These are phyloP conservation scores for Theocolax elegans DNA, from an alignment of 1,140 invertebrate genomes.

Conservation along the genomic window DNA sequence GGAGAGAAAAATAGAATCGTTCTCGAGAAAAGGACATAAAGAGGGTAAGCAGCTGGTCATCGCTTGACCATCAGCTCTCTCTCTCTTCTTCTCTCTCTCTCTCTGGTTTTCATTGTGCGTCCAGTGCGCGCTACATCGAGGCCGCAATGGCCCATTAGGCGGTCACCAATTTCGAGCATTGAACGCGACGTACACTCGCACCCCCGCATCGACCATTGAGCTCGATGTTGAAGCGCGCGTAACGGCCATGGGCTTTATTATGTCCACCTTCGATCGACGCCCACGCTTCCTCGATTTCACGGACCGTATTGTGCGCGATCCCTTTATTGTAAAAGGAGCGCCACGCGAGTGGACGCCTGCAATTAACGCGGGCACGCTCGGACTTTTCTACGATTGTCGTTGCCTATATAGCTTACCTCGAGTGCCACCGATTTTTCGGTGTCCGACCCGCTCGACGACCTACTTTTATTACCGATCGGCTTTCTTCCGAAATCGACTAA, in stretches of 20 bases:
- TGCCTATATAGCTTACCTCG: neutral
- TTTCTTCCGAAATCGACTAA: too few relatives aligned
- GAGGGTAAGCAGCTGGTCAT: too few relatives aligned
- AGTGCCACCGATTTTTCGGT: neutral
- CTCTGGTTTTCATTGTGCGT: slow-evolving; percentile 7
- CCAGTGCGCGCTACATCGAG: neutral
- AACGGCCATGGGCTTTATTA: neutral
- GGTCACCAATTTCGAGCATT: slow-evolving; percentile 15
- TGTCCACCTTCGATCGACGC: slow-evolving; percentile 53
- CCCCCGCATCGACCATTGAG: slow-evolving; percentile 1
- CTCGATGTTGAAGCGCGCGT: neutral
- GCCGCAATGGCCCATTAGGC: slow-evolving; percentile 31
- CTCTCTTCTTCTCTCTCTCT: neutral
- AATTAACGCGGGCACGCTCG: slow-evolving; percentile 24
- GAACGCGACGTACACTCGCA: neutral
- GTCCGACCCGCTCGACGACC: too few relatives aligned
- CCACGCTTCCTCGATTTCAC: slow-evolving; percentile 55
- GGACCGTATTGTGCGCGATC: slow-evolving; percentile 49
- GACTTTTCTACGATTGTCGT: neutral
- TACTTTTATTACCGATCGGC: too few relatives aligned
- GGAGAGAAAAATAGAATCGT: too few relatives aligned
- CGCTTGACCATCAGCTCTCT: neutral
- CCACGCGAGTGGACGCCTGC: neutral
- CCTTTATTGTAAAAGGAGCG: slow-evolving; percentile 21
- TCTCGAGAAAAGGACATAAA: too few relatives aligned